These are phyloP conservation scores for Falco biarmicus DNA, from an alignment of 2,797 vertebrate species.

Conservation along the genomic window DNA sequence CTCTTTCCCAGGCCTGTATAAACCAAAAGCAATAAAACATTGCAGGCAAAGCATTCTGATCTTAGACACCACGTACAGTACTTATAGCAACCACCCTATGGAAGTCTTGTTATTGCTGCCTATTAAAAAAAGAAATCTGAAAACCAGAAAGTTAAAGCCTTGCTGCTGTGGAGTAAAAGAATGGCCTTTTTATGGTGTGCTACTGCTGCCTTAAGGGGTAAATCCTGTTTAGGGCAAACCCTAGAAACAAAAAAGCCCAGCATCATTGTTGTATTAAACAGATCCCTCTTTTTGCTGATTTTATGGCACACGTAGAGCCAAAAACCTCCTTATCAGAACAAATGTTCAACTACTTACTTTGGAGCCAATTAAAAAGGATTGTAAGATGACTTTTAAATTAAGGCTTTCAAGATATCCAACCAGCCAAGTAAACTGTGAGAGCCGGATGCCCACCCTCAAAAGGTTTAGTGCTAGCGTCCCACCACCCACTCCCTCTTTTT, in stretches of 20 bases:
- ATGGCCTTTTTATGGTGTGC: constrained; percentile 73
- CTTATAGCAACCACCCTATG: constrained; percentile 16
- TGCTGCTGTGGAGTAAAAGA: constrained; percentile 41
- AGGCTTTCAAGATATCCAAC: constrained; percentile 67
- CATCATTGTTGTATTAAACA: constrained; percentile 74
- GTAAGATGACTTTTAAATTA: constrained; percentile 74
- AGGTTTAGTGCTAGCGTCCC: constrained; percentile 29
- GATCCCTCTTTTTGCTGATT: constrained; percentile 76
- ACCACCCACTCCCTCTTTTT: constrained; percentile 47
- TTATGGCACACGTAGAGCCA: constrained; percentile 74
- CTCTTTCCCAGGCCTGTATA: constrained; percentile 40
- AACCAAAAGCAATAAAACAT: constrained; percentile 46
- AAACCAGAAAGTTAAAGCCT: constrained; percentile 53
- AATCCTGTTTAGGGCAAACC: constrained; percentile 65
- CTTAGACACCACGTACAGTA: constrained; percentile 35
- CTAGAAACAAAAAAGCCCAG: constrained; percentile 68
- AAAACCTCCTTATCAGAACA: constrained; percentile 72
- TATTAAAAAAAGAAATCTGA: constrained; percentile 65
- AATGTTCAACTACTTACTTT: constrained; percentile 70
- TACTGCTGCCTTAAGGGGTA: constrained; percentile 75
- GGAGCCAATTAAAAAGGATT: constrained; percentile 71
- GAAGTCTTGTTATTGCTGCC: constrained; percentile 30
- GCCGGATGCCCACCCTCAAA: constrained; percentile 57
- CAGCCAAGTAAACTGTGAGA: constrained; percentile 57
- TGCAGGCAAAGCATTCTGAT: constrained; percentile 37